phyloP scores from a whole-genome alignment of 2,888 invertebrate species.

The Tortricodes alternella region DNA sequence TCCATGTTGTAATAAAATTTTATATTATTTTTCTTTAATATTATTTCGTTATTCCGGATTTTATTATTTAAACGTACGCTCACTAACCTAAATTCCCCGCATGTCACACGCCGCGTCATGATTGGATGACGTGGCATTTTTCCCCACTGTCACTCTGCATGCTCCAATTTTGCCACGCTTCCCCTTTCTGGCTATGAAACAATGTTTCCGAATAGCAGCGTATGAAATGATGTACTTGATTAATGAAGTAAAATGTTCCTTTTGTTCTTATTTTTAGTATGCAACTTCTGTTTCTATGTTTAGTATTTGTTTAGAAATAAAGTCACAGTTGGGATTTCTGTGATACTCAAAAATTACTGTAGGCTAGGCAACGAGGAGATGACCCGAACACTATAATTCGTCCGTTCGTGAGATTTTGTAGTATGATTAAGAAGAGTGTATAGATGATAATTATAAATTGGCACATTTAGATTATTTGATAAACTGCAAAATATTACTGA shows the following conservation, averaged over 20 bases:
- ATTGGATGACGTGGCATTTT: slow-evolving; percentile 33
- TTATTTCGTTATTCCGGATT: slow-evolving; percentile 18
- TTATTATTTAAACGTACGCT: slow-evolving; percentile 26
- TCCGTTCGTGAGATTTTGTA: no score
- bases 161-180: slow-evolving; percentile 21
- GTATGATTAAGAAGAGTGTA: no score
- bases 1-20: background rate
- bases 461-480: no score
- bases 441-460: no score
- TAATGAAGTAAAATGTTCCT: background rate
- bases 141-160: slow-evolving; percentile 28
- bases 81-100: slow-evolving; percentile 26
- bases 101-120: slow-evolving; percentile 33
- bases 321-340: no score
- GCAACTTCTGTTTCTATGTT: no score
- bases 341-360: no score
- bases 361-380: no score
- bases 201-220: slow-evolving; percentile 12
- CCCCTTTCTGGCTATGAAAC: slow-evolving; percentile 13
- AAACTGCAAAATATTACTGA: no score
- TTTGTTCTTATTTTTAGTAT: background rate
- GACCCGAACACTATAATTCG: no score
- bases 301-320: no score
- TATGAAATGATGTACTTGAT: slow-evolving; percentile 2
- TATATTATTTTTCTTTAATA: background rate